Evolutionary conservation across 2,113 vertebrate species (phyloP).

Genomic region (Andinoacara biseriatus): DNA sequence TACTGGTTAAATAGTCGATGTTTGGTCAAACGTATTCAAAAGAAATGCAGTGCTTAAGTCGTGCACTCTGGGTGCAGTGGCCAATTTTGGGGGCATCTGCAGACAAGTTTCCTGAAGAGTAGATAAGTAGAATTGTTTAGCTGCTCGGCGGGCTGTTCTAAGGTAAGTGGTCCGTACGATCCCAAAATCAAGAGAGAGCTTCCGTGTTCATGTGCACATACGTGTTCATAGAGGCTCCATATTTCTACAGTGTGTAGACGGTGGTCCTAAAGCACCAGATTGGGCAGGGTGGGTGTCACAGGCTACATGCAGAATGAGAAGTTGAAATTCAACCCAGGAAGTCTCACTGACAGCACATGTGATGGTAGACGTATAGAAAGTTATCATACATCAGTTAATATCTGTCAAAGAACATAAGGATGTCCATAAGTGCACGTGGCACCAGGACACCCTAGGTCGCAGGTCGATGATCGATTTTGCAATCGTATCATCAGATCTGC

Average conservation of each 20-base stretch:
- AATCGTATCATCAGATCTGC: too few species aligned
- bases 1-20: not conserved
- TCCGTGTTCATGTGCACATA: too few species aligned
- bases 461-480: too few species aligned
- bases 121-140: too few species aligned
- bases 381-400: not conserved
- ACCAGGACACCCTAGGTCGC: too few species aligned
- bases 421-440: too few species aligned
- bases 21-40: not conserved
- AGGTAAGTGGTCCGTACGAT: too few species aligned
- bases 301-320: not conserved
- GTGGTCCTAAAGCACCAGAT: not conserved
- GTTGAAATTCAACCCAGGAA: not conserved
- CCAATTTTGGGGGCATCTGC: not conserved
- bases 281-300: not conserved
- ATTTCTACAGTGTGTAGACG: not conserved
- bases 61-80: not conserved
- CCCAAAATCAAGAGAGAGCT: too few species aligned
- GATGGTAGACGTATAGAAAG: not conserved
- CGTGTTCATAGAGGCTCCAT: too few species aligned
- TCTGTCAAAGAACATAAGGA: too few species aligned
- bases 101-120: not conserved
- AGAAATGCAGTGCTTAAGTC: not conserved
- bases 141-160: too few species aligned
- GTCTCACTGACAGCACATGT: not conserved